A percentile compares a stretch with the other conserved stretches of the same genome.
Conservation (phyloP, 2,888 invertebrate species). For the Drosophila robusta region DNA sequence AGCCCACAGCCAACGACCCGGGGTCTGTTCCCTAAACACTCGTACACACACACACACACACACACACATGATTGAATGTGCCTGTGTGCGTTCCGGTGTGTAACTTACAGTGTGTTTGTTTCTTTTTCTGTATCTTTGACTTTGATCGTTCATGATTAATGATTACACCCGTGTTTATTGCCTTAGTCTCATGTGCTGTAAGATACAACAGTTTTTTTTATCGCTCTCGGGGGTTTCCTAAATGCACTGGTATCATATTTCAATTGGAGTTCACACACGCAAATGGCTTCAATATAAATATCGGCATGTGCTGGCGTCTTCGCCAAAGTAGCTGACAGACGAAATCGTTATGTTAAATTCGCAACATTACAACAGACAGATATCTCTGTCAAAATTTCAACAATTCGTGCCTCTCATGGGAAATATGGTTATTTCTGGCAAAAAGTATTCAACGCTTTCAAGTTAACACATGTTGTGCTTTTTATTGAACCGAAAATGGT, state of each 20-base stretch:
- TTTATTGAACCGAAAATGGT: background rate
- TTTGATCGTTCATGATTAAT: slow-evolving; percentile 78
- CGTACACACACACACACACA: slow-evolving; percentile 29
- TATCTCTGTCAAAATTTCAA: background rate
- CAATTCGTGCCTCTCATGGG: background rate
- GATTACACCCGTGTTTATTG: slow-evolving; percentile 77
- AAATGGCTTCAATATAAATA: slow-evolving; percentile 28
- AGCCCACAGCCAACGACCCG: slow-evolving; percentile 54
- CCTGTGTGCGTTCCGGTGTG: slow-evolving; percentile 17
- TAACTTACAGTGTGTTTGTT: slow-evolving; percentile 19
- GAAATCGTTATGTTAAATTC: slow-evolving; percentile 26
- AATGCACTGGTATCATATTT: slow-evolving; percentile 59
- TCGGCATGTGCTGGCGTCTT: slow-evolving; percentile 4
- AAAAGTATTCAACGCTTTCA: background rate
- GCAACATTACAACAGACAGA: slow-evolving; percentile 6
- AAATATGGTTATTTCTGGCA: background rate
- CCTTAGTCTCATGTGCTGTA: slow-evolving; percentile 35
- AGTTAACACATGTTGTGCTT: background rate
- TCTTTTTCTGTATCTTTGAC: slow-evolving; percentile 71
- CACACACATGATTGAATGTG: slow-evolving; percentile 36
- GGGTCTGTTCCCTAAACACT: slow-evolving; percentile 65
- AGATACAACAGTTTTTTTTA: slow-evolving; percentile 47
- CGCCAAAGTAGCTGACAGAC: slow-evolving; percentile 12
- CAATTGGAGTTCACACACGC: slow-evolving; percentile 45
- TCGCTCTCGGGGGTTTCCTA: slow-evolving; percentile 53